A percentile compares a stretch with the other conserved stretches of the same genome.
Evolutionary conservation across 64 coral and sea anemone species (phyloP).

Genomic region (Hydrozoanthus tunicans): DNA sequence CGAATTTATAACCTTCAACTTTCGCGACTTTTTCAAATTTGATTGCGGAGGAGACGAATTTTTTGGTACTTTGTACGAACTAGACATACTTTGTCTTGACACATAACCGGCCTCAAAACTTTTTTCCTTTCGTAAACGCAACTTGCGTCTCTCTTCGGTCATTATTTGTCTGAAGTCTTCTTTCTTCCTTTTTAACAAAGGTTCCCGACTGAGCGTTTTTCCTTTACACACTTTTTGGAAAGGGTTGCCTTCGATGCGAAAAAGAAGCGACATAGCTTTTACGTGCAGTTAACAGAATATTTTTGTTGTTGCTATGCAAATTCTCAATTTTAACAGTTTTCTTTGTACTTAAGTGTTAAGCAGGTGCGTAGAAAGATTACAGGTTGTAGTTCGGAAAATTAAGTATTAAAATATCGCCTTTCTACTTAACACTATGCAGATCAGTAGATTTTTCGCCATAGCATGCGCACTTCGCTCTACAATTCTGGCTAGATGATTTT

Average conservation of each 20-base stretch:
- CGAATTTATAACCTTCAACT: too few species aligned
- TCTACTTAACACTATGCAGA: not conserved
- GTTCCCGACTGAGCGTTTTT: not conserved
- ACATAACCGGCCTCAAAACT: not conserved
- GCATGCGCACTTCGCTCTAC: not conserved
- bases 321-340: not conserved
- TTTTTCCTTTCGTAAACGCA: not conserved
- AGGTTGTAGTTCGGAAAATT: too few species aligned
- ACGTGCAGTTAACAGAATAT: not conserved
- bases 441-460: not conserved
- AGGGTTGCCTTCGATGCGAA: conserved; percentile 25
- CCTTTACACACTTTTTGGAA: conserved; percentile 40
- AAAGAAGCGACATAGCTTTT: not conserved
- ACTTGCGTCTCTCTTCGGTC: not conserved
- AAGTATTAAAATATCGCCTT: too few species aligned
- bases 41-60: not conserved
- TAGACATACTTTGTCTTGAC: conserved; percentile 3
- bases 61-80: not conserved
- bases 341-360: not conserved
- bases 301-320: not conserved
- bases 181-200: not conserved
- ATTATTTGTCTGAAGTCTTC: not conserved
- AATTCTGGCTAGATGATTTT: not conserved
- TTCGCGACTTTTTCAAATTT: too few species aligned
- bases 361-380: not conserved